phyloP scores from a whole-genome alignment of 64 coral and sea anemone species.

The Pachyseris speciosa region DNA sequence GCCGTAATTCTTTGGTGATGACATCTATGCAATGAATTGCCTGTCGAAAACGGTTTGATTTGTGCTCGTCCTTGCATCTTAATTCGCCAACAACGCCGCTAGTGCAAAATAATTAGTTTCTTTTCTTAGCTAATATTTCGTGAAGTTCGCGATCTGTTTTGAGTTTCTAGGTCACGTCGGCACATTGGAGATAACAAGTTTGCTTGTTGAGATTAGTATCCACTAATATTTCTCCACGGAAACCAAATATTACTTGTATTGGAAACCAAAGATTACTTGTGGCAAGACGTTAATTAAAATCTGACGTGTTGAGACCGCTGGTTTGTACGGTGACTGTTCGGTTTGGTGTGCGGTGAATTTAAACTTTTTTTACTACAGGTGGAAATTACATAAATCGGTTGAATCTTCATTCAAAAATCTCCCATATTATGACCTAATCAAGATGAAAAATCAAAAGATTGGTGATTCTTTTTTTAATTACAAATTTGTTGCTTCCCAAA shows the following conservation, averaged over 20 bases:
- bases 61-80: neutral
- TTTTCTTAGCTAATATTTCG: neutral
- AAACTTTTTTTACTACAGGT: neutral
- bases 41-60: neutral
- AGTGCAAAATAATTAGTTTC: neutral
- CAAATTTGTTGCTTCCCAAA: neutral
- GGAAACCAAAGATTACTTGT: conserved; percentile 11
- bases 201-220: neutral
- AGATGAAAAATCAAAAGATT: neutral
- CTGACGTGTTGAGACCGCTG: neutral
- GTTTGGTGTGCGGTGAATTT: neutral
- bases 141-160: neutral
- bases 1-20: neutral
- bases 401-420: neutral
- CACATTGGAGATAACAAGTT: neutral
- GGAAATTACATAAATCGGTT: neutral
- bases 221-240: neutral
- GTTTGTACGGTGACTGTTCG: neutral
- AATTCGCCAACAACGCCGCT: neutral
- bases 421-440: neutral
- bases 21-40: neutral
- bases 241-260: neutral
- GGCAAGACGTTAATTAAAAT: conserved; percentile 17
- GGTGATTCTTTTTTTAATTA: neutral
- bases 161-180: neutral